phyloP scores from a whole-genome alignment of 92 coral and sea anemone species.

The Hydrozoanthus gracilis region DNA sequence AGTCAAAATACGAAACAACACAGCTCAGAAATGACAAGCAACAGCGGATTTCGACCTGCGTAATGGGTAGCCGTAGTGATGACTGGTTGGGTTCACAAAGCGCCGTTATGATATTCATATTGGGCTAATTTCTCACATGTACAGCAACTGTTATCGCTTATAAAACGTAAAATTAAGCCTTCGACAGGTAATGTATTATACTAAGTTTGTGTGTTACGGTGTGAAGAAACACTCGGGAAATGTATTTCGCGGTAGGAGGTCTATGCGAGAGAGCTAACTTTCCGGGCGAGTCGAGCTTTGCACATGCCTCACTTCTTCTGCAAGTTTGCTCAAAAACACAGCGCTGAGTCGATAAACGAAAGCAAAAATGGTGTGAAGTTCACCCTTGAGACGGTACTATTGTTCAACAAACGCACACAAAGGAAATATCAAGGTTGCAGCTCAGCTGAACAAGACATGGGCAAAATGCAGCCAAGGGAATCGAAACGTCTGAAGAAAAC shows the following conservation, averaged over 20 bases:
- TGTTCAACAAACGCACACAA: slow-evolving; percentile 9
- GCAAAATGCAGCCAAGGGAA: neutral
- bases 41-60: neutral
- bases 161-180: neutral
- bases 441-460: slow-evolving; percentile 6
- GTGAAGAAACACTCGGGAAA: slow-evolving; percentile 31
- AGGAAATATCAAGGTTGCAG: neutral
- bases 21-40: neutral
- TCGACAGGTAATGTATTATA: slow-evolving; percentile 3
- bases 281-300: neutral
- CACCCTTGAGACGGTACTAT: neutral
- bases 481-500: neutral
- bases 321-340: neutral
- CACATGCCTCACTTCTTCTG: neutral
- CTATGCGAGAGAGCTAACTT: neutral
- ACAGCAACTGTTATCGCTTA: neutral
- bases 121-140: neutral
- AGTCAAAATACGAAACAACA: neutral
- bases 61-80: neutral
- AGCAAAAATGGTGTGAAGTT: neutral
- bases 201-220: neutral
- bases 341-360: neutral
- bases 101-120: neutral
- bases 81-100: slow-evolving; percentile 7
- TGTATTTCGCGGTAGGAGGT: slow-evolving; percentile 1